These are phyloP conservation scores for Esox masquinongy DNA, from an alignment of 2,797 vertebrate genomes.

Conservation along the genomic window DNA sequence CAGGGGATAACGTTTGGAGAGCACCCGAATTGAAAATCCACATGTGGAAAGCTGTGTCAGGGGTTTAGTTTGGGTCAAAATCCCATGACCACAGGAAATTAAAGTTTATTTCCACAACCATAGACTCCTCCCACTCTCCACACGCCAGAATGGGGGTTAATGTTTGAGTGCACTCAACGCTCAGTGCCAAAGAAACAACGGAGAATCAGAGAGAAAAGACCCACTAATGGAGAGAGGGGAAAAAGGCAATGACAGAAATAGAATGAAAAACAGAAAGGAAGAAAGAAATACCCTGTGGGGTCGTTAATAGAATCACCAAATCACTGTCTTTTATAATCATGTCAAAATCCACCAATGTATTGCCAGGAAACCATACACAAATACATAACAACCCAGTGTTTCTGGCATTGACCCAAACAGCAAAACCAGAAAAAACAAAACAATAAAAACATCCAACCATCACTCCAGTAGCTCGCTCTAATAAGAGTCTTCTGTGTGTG, in stretches of 20 bases:
- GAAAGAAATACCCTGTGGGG: background rate
- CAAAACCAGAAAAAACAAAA: background rate
- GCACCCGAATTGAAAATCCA: background rate
- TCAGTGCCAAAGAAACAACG: background rate
- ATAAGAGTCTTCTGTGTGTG: background rate
- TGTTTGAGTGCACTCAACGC: slow-evolving; percentile 19
- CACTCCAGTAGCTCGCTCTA: background rate
- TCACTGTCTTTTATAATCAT: slow-evolving; percentile 15
- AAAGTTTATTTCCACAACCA: slow-evolving; percentile 73
- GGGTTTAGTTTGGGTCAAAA: slow-evolving; percentile 68
- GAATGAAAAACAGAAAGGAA: background rate
- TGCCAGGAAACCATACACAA: slow-evolving; percentile 10
- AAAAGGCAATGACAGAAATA: background rate
- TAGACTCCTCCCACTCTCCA: slow-evolving; percentile 42
- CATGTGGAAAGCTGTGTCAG: slow-evolving; percentile 26
- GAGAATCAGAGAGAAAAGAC: background rate
- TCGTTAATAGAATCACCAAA: slow-evolving; percentile 21
- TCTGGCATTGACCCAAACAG: background rate
- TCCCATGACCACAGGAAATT: slow-evolving; percentile 80
- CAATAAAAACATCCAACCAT: background rate
- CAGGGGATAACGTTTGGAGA: slow-evolving; percentile 9
- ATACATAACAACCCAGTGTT: background rate
- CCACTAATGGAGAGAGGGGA: background rate
- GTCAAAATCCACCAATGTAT: slow-evolving; percentile 25
- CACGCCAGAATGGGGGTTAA: slow-evolving; percentile 46